Evolutionary conservation across 23 tunicate species (phyloP).

Genomic region (Aplidium turbinatum): DNA sequence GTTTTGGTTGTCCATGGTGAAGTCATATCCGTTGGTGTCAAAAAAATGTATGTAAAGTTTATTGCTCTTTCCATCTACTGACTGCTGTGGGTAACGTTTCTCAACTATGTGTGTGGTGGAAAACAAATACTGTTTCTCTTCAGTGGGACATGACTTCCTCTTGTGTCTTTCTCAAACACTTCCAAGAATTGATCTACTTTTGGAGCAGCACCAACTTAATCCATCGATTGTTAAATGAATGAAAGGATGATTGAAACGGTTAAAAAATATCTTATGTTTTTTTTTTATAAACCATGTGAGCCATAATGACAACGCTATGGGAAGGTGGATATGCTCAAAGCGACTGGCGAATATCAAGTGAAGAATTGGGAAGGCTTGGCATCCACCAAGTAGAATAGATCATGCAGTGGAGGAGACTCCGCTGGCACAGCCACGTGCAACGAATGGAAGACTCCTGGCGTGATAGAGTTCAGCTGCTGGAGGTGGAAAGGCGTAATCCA

Average conservation of each 20-base stretch:
- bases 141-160: neutral
- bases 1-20: neutral
- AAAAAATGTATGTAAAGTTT: neutral
- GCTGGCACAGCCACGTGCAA: no score
- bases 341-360: no score
- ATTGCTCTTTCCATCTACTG: neutral
- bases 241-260: neutral
- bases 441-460: no score
- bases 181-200: neutral
- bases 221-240: neutral
- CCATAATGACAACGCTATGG: no score
- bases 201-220: neutral
- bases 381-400: no score
- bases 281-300: no score
- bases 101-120: neutral
- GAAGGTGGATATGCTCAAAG: no score
- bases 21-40: constrained; percentile 3
- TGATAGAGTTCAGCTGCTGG: no score
- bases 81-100: neutral
- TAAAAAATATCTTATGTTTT: neutral
- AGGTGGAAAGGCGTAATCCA: no score
- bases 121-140: neutral
- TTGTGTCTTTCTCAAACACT: neutral
- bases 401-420: no score
- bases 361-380: no score